Conservation (phyloP, 2,888 invertebrate genomes). For the Lochmaea crataegi region DNA sequence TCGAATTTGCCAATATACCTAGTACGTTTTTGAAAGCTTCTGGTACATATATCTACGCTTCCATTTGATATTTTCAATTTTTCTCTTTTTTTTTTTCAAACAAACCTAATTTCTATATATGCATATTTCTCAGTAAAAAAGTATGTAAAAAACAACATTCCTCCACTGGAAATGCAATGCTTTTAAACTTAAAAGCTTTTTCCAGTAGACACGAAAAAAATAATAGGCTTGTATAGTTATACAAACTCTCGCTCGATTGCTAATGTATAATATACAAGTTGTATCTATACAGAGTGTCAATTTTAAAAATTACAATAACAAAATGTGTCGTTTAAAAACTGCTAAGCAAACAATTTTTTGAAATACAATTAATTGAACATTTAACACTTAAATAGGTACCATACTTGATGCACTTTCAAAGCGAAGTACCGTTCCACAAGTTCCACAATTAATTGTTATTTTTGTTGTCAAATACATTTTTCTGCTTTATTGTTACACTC, state of each 20-base stretch:
- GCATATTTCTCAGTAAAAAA: conserved; percentile 20
- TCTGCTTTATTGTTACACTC: too few species aligned
- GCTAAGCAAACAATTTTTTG: too few species aligned
- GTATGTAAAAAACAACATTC: conserved; percentile 7
- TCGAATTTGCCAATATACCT: conserved; percentile 8
- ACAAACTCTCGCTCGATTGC: background rate
- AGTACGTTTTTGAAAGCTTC: conserved; percentile 16
- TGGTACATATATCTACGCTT: conserved; percentile 11
- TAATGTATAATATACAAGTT: too few species aligned
- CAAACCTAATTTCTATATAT: conserved; percentile 7
- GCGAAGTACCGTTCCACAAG: too few species aligned
- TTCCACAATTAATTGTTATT: too few species aligned
- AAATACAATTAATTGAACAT: too few species aligned
- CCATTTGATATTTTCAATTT: conserved; percentile 13
- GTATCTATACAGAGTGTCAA: too few species aligned
- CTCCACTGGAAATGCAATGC: conserved; percentile 9
- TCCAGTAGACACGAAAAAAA: conserved; percentile 8
- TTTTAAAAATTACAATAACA: too few species aligned
- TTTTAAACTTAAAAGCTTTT: conserved; percentile 35
- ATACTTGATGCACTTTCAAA: too few species aligned
- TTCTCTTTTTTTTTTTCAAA: conserved; percentile 11
- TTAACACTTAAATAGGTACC: too few species aligned
- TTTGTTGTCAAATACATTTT: too few species aligned
- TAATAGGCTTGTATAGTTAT: background rate
- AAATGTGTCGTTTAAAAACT: too few species aligned